Evolutionary conservation across 2,797 vertebrate species (phyloP), one percentile per base, ranked within the genome.

Genomic region (Hydrocynus forskahlii): DNA sequence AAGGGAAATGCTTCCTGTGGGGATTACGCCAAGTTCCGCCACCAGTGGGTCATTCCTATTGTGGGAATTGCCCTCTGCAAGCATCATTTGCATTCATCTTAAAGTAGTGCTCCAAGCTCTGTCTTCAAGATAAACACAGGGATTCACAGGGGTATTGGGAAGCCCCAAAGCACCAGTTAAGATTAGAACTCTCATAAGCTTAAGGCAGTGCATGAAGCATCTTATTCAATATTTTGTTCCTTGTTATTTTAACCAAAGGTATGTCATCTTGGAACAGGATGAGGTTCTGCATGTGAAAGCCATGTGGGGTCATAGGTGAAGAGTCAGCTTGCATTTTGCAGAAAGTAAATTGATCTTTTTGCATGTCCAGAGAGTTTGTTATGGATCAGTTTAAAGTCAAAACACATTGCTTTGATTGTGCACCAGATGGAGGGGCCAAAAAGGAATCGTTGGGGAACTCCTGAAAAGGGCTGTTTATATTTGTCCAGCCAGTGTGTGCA

Each of bases 1-100:
- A 87, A 76, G 85, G 86, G 87, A 87, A 86, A 84, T 79, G 54
- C 78, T 85, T 88, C 83, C 83, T 85, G 83, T 86, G 78, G 81
- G 78, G 81, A 80, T 77, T 82, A 76, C 72, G 67, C 67, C 75
- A 76, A 81, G 78, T 83, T 86, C 68, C 70, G 84, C 78, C 62
- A 78, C 80, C 57, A 78, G 66, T 8, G 48, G 77, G 64, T 81
- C 74, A 60, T 16, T 78, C 79, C 72, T 83, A 66, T 81, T 84
- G 83, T 83, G 83, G 86, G 83, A 87, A 86, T 83, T 43, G 78
- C 59, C 77, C 66, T 85, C 38, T 80, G 48, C 38, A 52, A 79
- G 70, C 81, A 81, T 87, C 63, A 83, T 85, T 83, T 85, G 69
- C 68, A 83, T 87, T 78, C 77, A 83, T 74, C 48, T 71, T 74